These are phyloP conservation scores for Drosophila tristis DNA, from an alignment of 1,140 invertebrate genomes.

Conservation along the genomic window DNA sequence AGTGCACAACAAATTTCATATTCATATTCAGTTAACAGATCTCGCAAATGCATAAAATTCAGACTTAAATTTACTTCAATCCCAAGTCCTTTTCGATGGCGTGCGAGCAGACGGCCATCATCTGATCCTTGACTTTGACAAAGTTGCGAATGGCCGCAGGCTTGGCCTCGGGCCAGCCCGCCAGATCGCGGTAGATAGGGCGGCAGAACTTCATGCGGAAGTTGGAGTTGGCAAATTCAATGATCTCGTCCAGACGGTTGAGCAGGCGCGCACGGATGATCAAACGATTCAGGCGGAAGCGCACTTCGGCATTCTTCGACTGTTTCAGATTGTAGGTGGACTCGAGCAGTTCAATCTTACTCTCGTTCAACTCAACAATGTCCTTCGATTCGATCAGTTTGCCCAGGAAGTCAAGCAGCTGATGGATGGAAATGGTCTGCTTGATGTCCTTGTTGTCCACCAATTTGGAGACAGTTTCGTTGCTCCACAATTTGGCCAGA, in stretches of 20 bases:
- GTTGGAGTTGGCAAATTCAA: conserved; percentile 88
- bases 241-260: conserved; percentile 85
- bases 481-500: conserved; percentile 85
- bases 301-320: conserved; percentile 92
- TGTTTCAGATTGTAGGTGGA: conserved; percentile 88
- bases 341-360: conserved; percentile 86
- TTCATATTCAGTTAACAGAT: conserved; percentile 71
- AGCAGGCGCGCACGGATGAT: conserved; percentile 90
- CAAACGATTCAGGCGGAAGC: conserved; percentile 92
- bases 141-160: conserved; percentile 90
- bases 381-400: conserved; percentile 86
- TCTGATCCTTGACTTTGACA: conserved; percentile 88
- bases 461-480: conserved; percentile 57
- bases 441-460: conserved; percentile 44
- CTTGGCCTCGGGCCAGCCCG: conserved; percentile 89
- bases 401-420: conserved; percentile 90
- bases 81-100: conserved; percentile 89
- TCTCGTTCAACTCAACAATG: conserved; percentile 69
- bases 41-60: conserved; percentile 68
- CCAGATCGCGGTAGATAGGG: conserved; percentile 94
- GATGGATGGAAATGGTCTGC: conserved; percentile 87
- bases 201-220: conserved; percentile 96
- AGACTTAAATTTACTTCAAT: too few species aligned
- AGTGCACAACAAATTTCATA: conserved; percentile 83
- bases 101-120: conserved; percentile 93